Base-by-base conservation (phyloP, 2,113 vertebrate species). In the Stigmatopora nigra region DNA sequence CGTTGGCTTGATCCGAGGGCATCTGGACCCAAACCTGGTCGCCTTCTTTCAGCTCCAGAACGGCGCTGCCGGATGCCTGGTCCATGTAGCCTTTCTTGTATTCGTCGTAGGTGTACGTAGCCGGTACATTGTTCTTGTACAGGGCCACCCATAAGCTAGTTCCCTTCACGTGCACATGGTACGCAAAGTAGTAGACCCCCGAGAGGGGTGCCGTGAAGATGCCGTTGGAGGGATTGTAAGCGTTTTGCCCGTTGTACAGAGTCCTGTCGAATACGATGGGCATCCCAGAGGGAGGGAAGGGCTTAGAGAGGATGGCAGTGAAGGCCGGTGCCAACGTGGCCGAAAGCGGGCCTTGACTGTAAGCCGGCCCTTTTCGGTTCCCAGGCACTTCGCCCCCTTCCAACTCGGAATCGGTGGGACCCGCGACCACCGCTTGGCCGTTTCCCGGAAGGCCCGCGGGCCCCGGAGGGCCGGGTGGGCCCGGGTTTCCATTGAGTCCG, bases 31-130 rank as follows among this genome's bases (percentile, higher is more conserved):
- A 99, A 69, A 99, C 95, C 82, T 98, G 94, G 85, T 99, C 97
- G 0, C 93, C 93, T 84, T 96, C 93, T 86, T 95, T 94, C 61
- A 99, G 92, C 92, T 98, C 95, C 35, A 99, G 92, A 79, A 99
- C 97, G 0, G 95, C 95, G 61, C 97, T 98, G 16, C 97, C 97
- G 0, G 97, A 99, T 0, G 97, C 97, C 87, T 99, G 97, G 93
- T 99, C 97, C 93, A 99, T 92, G 87, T 96, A 96, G 72, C 97
- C 97, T 80, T 98, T 99, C 90, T 98, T 99, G 91, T 98, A 98
- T 77, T 99, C 97, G 0, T 99, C 97, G 1, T 98, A 99, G 72
- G 97, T 99, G 84, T 98, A 99, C 61, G 94, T 98, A 77, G 96
- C 97, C 0, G 97, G 96, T 83, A 98, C 95, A 84, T 97, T 98